Evolutionary conservation across 2,113 vertebrate genomes (phyloP).

Genomic region (Mustela nigripes): DNA sequence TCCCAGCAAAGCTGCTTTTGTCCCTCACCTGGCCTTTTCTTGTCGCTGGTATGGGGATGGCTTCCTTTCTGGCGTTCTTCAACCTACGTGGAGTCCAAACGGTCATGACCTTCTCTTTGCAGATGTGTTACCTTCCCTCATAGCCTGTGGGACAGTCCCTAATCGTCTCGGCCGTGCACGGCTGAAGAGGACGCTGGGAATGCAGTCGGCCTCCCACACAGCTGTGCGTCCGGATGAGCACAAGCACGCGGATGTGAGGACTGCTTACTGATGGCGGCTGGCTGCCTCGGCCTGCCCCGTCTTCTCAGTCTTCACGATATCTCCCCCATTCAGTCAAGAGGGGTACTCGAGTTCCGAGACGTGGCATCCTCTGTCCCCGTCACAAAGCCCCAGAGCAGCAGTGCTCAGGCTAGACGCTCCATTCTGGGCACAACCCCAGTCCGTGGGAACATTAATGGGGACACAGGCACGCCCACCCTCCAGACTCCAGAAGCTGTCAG

Average conservation of each 20-base stretch:
- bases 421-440: no score
- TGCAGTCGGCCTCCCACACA: not conserved
- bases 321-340: not conserved
- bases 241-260: not conserved
- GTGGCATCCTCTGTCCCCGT: not conserved
- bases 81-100: not conserved
- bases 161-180: no score
- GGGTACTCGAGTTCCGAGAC: not conserved
- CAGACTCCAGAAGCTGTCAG: not conserved
- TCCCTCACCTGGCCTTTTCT: not conserved
- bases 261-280: not conserved
- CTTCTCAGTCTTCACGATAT: not conserved
- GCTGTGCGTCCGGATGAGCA: not conserved
- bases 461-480: no score
- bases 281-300: not conserved
- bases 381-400: not conserved
- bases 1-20: not conserved
- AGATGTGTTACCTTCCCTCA: not conserved
- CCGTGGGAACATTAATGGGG: no score
- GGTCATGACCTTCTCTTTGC: no score
- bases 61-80: not conserved
- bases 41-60: rapidly evolving
- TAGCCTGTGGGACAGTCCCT: not conserved
- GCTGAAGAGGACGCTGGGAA: not conserved
- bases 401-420: not conserved